Evolutionary conservation across 2,797 vertebrate species (phyloP).

Genomic region (Bucorvus abyssinicus): DNA sequence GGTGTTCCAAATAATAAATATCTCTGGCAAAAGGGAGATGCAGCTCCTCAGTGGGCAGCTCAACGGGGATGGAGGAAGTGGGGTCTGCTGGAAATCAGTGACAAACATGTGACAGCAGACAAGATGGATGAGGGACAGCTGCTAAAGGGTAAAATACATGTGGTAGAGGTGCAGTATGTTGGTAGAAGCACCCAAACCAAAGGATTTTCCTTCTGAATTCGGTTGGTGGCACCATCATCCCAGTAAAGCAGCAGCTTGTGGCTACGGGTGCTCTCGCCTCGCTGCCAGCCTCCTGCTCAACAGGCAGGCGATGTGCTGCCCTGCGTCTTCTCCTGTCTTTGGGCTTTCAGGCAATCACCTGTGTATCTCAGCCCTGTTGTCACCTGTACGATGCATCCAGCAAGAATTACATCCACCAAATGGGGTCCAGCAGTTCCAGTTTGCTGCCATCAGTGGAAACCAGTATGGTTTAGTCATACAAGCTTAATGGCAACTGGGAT

Average conservation of each 20-base stretch:
- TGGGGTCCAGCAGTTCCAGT: neutral
- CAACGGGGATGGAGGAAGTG: neutral
- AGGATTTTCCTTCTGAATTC: neutral
- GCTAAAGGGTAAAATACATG: neutral
- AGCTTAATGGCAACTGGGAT: neutral
- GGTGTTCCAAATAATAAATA: neutral
- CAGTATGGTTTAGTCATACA: too few species aligned
- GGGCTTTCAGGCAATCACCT: neutral
- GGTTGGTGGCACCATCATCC: neutral
- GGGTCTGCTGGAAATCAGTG: neutral
- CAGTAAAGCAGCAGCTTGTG: neutral
- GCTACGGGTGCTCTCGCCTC: fast-evolving
- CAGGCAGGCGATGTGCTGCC: neutral
- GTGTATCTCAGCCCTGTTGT: fast-evolving
- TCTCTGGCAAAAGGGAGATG: neutral
- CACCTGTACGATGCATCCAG: too few species aligned
- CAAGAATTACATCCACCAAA: neutral
- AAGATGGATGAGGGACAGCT: neutral
- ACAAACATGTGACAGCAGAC: neutral
- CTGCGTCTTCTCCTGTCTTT: neutral
- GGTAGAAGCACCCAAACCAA: neutral
- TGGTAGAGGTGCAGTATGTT: fast-evolving
- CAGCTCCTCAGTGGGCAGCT: neutral
- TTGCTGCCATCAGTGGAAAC: neutral
- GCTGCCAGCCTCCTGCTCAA: neutral